Evolutionary conservation across 1,140 invertebrate genomes (phyloP), one percentile per base, ranked within the genome.

Genomic region (Trinorchestia longiramus): DNA sequence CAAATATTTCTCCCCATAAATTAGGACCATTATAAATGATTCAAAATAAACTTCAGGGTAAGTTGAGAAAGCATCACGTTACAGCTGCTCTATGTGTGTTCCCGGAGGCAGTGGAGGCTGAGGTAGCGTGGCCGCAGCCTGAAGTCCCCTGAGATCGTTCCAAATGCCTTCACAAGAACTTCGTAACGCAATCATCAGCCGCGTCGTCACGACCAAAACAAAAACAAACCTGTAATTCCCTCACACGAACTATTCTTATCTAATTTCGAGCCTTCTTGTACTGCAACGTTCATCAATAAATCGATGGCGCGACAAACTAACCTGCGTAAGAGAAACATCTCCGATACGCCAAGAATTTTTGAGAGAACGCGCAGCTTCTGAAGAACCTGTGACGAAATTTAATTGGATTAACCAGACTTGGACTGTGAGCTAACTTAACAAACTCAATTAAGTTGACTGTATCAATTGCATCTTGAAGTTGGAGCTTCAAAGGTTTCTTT

Each of bases 251-350:
- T n/a, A 45, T 94, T 94, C 92, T 94, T 94, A 94, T 94, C 43
- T 94, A 94, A 94, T 94, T 94, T 94, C 43, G 40, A 47, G 92
- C 15, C 92, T 94, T 94, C 40, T 94, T 94, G 47, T 36, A 11
- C 41, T 19, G 40, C 36, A n/a, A 40, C 43, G 92, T 47, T 19
- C 92, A 47, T 94, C 92, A 94, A 94, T 94, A 94, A 94, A 94
- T 94, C 92, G 92, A 94, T 94, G 92, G 40, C 44, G 92, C 44
- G 92, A 94, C 92, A 94, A 45, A 45, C 92, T 94, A 42, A n/a
- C 92, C 40, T 6, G 40, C 36, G 92, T n/a, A 47, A 15, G 41
- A 44, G 15, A 19, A 47, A n/a, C 92, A 94, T 8, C 92, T 94
- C 41, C 92, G 44, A 94, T 94, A 94, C 92, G 43, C 92, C 43